Base-by-base conservation (phyloP, 2,888 invertebrate species). In the Tenthredo mesomela region DNA sequence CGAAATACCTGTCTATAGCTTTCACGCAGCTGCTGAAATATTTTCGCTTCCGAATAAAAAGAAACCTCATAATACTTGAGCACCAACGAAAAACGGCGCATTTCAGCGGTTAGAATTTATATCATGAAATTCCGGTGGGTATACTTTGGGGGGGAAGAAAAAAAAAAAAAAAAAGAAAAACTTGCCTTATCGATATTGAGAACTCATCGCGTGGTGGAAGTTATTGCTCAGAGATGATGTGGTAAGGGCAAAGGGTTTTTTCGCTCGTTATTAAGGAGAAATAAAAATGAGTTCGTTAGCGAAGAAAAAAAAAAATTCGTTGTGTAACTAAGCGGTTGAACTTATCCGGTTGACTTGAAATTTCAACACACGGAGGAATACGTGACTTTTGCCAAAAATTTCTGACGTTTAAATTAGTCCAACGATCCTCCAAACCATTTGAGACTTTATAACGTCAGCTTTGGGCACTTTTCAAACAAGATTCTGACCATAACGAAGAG, bases 401-500 rank as follows among this genome's bases (percentile, higher is more conserved):
- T 77, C 77, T 54, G 47, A 29, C 77, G 29, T 50, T 77, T 54
- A 54, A 77, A 77, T 77, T 54, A 77, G 29, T 25, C 29, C 33
- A 61, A 61, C 40, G 40, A 80, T 58, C 37, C 25, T 15, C 21
- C 21, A 18, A 40, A 61, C 61, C 21, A 80, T 80, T 80, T 61
- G 2, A n/a, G 37, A 40, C 40, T 21, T n/a, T 80, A 58, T 61
- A 61, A 58, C 80, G 18, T 18, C 33, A 37, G 67, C 67, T 67
- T 67, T 82, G 29, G 43, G 5, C 82, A 82, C 67, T 67, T 67
- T 82, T 82, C 82, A 70, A 82, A 82, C 80, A 61, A 82, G 10
- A 70, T 82, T 70, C 33, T 21, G 67, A 33, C 61, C 61, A 58
- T 65, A 80, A 61, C 80, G 80, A 40, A 61, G 80, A 40, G 61